Percentiles rank a stretch among this genome's conserved stretches.
Evolutionary conservation across 2,113 vertebrate genomes (phyloP).

Genomic region (Henicopernis longicauda): DNA sequence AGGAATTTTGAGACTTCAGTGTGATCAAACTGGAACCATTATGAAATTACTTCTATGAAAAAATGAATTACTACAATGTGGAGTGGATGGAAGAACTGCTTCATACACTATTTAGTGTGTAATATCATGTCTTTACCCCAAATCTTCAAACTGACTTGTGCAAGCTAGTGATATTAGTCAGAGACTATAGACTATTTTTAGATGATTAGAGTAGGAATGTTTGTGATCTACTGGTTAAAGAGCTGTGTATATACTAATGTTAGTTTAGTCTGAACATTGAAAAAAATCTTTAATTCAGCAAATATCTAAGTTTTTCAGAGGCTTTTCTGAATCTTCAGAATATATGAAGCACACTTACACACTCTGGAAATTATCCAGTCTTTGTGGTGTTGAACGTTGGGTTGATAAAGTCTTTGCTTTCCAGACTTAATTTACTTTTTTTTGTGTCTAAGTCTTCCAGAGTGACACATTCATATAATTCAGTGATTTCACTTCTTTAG

Average conservation of each 20-base stretch:
- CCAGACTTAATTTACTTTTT: background rate
- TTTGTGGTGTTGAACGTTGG: background rate
- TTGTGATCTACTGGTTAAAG: background rate
- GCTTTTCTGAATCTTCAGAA: background rate
- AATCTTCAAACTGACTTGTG: background rate
- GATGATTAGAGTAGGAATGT: background rate
- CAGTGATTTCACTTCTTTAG: background rate
- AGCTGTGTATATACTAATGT: background rate
- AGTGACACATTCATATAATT: background rate
- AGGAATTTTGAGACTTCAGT: background rate
- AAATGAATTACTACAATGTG: background rate
- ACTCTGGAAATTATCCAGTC: background rate
- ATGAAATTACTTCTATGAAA: background rate
- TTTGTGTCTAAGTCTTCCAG: background rate
- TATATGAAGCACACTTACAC: background rate
- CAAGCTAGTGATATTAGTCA: background rate
- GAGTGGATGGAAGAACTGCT: background rate
- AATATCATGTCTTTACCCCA: background rate
- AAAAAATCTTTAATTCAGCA: background rate
- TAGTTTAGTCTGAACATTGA: background rate
- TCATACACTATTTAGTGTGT: background rate
- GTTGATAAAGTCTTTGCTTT: background rate
- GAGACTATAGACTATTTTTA: background rate
- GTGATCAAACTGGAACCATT: background rate
- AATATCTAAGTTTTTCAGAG: background rate